Percentiles rank a stretch among this genome's conserved stretches.
These are phyloP conservation scores for Seriola rivoliana DNA, from an alignment of 2,113 vertebrate genomes.

Conservation along the genomic window DNA sequence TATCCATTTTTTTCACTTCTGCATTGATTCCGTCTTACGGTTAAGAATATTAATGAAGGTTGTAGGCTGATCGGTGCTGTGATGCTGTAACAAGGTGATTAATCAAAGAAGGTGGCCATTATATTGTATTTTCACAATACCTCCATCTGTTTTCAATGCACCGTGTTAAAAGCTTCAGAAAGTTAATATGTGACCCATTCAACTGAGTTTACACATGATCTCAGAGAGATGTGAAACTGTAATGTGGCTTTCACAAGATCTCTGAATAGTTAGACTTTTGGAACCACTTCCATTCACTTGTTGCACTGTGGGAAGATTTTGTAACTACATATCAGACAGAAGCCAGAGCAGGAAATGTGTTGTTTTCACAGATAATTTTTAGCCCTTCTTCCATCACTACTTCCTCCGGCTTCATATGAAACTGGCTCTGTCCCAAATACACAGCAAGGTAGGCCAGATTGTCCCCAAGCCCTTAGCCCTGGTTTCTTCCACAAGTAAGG, in stretches of 20 bases:
- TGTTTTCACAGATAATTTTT: not conserved
- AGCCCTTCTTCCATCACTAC: not conserved
- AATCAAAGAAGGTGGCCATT: conserved; percentile 43
- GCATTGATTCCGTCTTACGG: conserved; percentile 57
- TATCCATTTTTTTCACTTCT: conserved; percentile 6
- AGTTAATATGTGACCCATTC: not conserved
- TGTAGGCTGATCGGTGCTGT: conserved; percentile 24
- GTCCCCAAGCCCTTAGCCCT: conserved; percentile 26
- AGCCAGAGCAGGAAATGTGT: not conserved
- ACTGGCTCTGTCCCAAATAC: conserved; percentile 8
- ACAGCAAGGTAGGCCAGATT: conserved; percentile 2
- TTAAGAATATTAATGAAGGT: conserved; percentile 63
- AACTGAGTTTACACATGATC: not conserved
- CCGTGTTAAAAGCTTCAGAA: conserved; percentile 4
- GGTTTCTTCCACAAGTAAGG: conserved; percentile 21
- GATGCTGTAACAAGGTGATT: conserved; percentile 53
- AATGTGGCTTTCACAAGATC: not conserved
- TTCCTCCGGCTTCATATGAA: not conserved
- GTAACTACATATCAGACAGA: not conserved
- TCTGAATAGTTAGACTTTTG: not conserved
- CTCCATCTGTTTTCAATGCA: conserved; percentile 5
- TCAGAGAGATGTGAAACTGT: not conserved
- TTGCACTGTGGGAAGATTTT: not conserved
- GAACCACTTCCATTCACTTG: conserved; percentile 3
- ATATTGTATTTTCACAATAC: conserved; percentile 19